phyloP scores from a whole-genome alignment of 2,888 invertebrate genomes.

The Eueremaeus valkanovi region DNA sequence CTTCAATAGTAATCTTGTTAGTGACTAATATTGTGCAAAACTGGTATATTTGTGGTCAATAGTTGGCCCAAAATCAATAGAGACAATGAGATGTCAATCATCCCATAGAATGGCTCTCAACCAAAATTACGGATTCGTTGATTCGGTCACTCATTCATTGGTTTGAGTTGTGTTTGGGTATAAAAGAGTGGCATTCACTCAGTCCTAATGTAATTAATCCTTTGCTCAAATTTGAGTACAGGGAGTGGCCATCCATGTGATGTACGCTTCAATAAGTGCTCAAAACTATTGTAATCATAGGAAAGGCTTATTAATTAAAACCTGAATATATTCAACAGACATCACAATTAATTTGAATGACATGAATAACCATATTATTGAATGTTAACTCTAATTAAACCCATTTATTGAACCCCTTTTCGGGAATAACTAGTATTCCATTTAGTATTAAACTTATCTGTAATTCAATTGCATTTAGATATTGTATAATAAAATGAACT shows the following conservation, averaged over 20 bases:
- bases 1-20: neutral
- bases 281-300: neutral
- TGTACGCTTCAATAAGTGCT: neutral
- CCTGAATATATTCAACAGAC: neutral
- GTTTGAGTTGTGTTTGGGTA: neutral
- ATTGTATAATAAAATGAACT: too few relatives aligned
- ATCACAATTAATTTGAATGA: neutral
- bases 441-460: too few relatives aligned
- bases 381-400: too few relatives aligned
- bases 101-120: neutral
- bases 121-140: neutral
- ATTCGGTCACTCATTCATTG: neutral
- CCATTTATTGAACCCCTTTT: neutral
- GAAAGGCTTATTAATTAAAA: constrained; percentile 14
- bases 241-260: neutral
- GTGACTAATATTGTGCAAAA: neutral
- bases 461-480: too few relatives aligned
- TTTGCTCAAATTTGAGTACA: neutral
- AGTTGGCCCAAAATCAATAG: neutral
- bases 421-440: neutral
- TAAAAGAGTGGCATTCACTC: neutral
- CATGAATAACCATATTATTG: neutral
- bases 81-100: constrained; percentile 28
- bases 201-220: constrained; percentile 16
- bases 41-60: neutral